Evolutionary conservation across 2,888 invertebrate species (phyloP).

Genomic region (Drosophila cyrtoloma): DNA sequence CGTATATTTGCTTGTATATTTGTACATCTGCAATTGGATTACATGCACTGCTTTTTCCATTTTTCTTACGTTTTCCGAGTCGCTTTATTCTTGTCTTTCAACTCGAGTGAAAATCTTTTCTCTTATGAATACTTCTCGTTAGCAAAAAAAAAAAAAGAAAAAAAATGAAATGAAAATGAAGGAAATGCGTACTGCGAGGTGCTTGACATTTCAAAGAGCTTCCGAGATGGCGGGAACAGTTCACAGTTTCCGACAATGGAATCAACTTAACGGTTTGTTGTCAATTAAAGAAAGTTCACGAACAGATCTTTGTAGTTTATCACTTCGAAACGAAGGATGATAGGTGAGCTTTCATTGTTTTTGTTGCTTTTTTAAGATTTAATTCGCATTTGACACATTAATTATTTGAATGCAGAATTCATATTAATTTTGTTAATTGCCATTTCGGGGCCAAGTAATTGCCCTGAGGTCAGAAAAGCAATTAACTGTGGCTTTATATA

Average conservation of each 20-base stretch:
- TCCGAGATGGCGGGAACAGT: slow-evolving; percentile 4
- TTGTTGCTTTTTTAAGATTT: background rate
- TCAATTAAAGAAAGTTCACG: slow-evolving; percentile 34
- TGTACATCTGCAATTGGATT: slow-evolving; percentile 69
- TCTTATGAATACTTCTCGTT: slow-evolving; percentile 61
- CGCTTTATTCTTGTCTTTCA: slow-evolving; percentile 30
- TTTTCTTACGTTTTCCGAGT: slow-evolving; percentile 30
- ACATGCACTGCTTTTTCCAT: slow-evolving; percentile 61
- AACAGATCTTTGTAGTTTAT: slow-evolving; percentile 6
- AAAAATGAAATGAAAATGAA: slow-evolving; percentile 8
- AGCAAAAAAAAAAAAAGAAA: slow-evolving; percentile 15
- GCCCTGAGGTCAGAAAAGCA: slow-evolving; percentile 31
- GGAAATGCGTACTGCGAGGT: slow-evolving; percentile 32
- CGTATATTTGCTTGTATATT: slow-evolving; percentile 48
- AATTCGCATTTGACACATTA: background rate
- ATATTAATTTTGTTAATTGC: background rate
- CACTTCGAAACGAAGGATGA: background rate
- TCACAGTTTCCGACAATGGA: slow-evolving; percentile 27
- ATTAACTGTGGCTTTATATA: slow-evolving; percentile 20
- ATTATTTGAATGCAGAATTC: background rate
- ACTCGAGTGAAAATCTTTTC: slow-evolving; percentile 43
- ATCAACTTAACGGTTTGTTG: slow-evolving; percentile 20
- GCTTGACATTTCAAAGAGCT: slow-evolving; percentile 46
- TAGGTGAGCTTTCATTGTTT: background rate
- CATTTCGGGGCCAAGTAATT: slow-evolving; percentile 1